Base-by-base conservation (phyloP, 1,140 invertebrate species). In the Doryteuthis pealeii region DNA sequence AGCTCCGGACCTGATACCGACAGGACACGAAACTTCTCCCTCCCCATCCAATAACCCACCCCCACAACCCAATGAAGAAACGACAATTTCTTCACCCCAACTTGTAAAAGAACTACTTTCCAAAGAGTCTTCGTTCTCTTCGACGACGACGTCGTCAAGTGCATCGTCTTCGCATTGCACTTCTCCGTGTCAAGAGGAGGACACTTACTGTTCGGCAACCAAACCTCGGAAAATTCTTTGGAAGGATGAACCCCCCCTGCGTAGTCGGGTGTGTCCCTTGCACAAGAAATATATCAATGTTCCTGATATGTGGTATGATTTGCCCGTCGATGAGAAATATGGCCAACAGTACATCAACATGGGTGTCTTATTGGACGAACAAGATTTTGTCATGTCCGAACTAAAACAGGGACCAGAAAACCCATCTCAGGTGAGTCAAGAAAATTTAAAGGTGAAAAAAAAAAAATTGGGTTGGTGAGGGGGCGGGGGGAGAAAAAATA, bases 251-350 rank as follows among this genome's bases (percentile, higher is more conserved):
- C 78, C 82, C 15, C 26, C 73, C 73, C 8, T 74, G 66, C 8
- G 77, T 54, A 66, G 18, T 35, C 35, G 40, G 49, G 32, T 15
- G 40, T 40, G 43, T 58, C 10, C 68, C 62, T 22, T 18, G 18
- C 28, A 69, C 26, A 6, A 31, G 33, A 84, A 82, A 71, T 85
- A 83, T 72, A 83, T 82, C 76, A 85, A 85, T 75, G 80, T 84
- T 5, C 85, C 85, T 0, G 79, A 84, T 72, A 83, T 85, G 66
- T 86, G 85, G 85, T 83, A 85, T 73, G 77, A 75, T 12, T 80
- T 84, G 71, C 80, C 85, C 6, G 83, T 83, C 28, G 84, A 86
- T 74, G 79, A 83, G 70, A 86, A 83, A 74, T 86, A 85, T 69
- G 77, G 72, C 28, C 80, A 78, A 68, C 75, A 81, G 8, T 86